phyloP scores from a whole-genome alignment of 2,113 vertebrate genomes.

The Poicephalus meyeri region DNA sequence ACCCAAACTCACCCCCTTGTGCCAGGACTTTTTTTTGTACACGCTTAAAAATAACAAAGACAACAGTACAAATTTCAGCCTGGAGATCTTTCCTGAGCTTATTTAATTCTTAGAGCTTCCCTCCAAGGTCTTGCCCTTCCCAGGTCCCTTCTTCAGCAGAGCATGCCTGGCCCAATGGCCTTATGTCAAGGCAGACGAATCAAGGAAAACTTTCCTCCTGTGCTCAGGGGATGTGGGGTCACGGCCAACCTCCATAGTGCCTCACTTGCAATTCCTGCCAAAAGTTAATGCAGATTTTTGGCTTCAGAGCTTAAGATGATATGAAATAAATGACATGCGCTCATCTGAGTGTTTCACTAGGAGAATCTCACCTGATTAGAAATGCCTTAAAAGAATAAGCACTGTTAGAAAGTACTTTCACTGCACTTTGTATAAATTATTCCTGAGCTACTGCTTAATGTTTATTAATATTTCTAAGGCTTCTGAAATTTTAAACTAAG shows the following conservation, averaged over 20 bases:
- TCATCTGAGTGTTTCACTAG: not conserved
- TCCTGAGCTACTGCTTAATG: not conserved
- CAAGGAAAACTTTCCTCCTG: not conserved
- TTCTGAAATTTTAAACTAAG: not conserved
- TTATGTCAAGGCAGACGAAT: not conserved
- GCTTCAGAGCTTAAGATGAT: not conserved
- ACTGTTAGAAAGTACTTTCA: not conserved
- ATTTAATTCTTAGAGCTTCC: not conserved
- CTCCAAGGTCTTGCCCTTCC: not conserved
- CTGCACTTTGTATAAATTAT: not conserved
- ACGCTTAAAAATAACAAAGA: not conserved
- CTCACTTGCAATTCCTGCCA: not conserved
- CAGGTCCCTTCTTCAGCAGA: not conserved
- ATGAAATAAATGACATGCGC: not conserved
- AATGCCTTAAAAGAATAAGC: not conserved
- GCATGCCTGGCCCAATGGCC: not conserved
- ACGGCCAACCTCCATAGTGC: fast-evolving
- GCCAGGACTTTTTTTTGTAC: not conserved
- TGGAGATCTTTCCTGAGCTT: not conserved
- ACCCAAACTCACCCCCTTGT: not conserved
- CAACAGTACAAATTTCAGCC: not conserved
- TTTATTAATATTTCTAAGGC: not conserved
- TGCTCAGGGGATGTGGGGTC: fast-evolving
- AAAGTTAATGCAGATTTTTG: not conserved
- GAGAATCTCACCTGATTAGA: not conserved